A percentile compares a stretch with the other conserved stretches of the same genome.
These are phyloP conservation scores for Drosophila lowei DNA, from an alignment of 1,140 invertebrate genomes.

Conservation along the genomic window DNA sequence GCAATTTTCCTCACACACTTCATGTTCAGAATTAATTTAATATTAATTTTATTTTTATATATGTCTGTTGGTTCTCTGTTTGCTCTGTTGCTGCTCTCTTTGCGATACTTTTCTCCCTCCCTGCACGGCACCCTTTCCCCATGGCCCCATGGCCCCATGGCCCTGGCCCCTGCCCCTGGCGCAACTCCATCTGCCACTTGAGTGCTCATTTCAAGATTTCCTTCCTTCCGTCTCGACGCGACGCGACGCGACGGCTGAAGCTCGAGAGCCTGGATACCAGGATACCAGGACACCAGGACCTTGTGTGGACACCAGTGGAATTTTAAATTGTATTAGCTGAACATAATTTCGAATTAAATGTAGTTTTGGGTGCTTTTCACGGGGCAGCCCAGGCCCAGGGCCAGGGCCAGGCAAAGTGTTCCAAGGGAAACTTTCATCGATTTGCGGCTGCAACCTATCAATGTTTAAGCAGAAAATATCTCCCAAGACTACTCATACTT, in stretches of 20 bases:
- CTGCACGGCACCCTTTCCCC: constrained; percentile 2
- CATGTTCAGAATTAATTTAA: constrained; percentile 81
- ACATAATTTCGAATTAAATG: constrained; percentile 75
- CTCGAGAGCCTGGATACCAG: constrained; percentile 21
- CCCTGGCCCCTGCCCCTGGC: too few species aligned
- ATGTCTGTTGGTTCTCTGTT: constrained; percentile 31
- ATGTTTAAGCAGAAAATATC: constrained; percentile 22
- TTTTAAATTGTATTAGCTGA: constrained; percentile 73
- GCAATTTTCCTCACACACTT: constrained; percentile 79
- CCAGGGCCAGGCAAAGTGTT: constrained; percentile 12
- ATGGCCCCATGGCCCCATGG: background rate
- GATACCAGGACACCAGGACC: constrained; percentile 14
- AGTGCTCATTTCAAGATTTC: constrained; percentile 76
- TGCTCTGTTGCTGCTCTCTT: constrained; percentile 30
- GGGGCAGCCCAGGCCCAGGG: too few species aligned
- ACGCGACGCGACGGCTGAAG: constrained; percentile 25
- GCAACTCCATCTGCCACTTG: constrained; percentile 61
- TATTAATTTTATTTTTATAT: constrained; percentile 75
- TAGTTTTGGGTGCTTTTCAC: constrained; percentile 13
- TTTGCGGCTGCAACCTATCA: background rate
- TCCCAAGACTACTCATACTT: constrained; percentile 2
- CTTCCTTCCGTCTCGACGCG: constrained; percentile 32
- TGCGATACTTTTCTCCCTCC: constrained; percentile 10
- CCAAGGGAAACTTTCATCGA: constrained; percentile 1
- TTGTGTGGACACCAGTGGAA: constrained; percentile 64